A percentile compares a stretch with the other conserved stretches of the same genome.
phyloP scores from a whole-genome alignment of 53 echinoderm and acorn worm genomes.

The Echinarachnius parma region DNA sequence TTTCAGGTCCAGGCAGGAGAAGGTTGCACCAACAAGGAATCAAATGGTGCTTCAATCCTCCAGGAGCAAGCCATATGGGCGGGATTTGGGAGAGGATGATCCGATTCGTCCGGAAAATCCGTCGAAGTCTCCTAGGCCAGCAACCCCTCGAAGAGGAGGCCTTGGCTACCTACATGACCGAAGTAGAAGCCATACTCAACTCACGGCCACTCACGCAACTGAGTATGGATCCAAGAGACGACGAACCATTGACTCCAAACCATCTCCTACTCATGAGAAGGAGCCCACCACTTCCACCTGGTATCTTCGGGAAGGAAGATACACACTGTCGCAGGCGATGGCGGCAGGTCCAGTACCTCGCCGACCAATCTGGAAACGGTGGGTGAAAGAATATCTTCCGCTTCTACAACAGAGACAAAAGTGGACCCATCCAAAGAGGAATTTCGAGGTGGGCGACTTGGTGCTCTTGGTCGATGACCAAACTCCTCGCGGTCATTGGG shows the following conservation, averaged over 20 bases:
- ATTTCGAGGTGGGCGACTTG: conserved; percentile 32
- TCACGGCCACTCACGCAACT: conserved; percentile 55
- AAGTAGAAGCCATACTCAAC: conserved; percentile 71
- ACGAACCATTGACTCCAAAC: conserved; percentile 61
- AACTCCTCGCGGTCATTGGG: conserved; percentile 44
- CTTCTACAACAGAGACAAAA: conserved; percentile 52
- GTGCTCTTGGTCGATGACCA: conserved; percentile 36
- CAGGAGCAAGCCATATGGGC: conserved; percentile 57
- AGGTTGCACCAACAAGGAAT: no score
- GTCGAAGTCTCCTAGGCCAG: conserved; percentile 33
- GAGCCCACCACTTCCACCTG: conserved; percentile 27
- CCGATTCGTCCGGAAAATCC: conserved; percentile 37
- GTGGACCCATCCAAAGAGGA: conserved; percentile 40
- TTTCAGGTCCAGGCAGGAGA: no score
- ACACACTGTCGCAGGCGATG: conserved; percentile 45
- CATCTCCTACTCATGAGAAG: conserved; percentile 53
- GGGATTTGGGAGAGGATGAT: conserved; percentile 68
- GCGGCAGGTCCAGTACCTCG: conserved; percentile 59
- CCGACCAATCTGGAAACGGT: conserved; percentile 38
- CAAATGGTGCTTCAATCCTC: conserved; percentile 71
- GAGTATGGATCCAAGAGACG: conserved; percentile 49
- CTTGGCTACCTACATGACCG: conserved; percentile 51
- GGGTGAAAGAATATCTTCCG: conserved; percentile 64
- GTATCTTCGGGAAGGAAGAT: conserved; percentile 48
- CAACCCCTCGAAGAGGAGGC: conserved; percentile 47